Evolutionary conservation across 2,888 invertebrate genomes (phyloP), one percentile per base, ranked within the genome.

Genomic region (Troides oblongomaculatus): DNA sequence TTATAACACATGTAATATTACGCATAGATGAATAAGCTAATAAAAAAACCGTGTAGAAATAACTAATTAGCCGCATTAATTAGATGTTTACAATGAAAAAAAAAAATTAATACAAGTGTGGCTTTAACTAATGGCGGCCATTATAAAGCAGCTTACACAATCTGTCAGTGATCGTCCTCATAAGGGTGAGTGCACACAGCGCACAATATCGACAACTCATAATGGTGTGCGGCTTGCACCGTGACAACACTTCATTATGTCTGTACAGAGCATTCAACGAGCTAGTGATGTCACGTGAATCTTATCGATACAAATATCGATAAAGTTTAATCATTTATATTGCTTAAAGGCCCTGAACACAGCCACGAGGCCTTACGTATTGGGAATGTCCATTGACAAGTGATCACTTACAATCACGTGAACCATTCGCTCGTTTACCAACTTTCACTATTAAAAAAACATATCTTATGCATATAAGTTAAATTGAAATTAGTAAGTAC

Each of bases 201-300:
- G 80, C 79, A 74, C 74, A 72, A 74, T 71, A 71, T 73, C 75
- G 73, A 78, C 78, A 73, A 74, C 75, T 73, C 76, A 81, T 79
- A 78, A 79, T 75, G 69, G 76, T 75, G 77, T 78, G 78, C 75
- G 79, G 81, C 79, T 81, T 81, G 84, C 83, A 80, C 83, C 86
- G 86, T 86, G 87, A 90, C 88, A 81, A 86, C 89, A 89, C 89
- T 90, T 88, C 88, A 90, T 90, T 90, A 90, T 88, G 81, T 83
- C 82, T 77, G 83, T 82, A 88, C 86, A 86, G 85, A 86, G 77
- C 79, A 81, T 81, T 81, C 76, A 77, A 74, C 69, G 72, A 70
- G 71, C 72, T 70, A 74, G 72, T 72, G 74, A 67, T 68, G 72
- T 58, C 14, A 66, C 57, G 17, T 18, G 21, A 39, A 30, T 7